Conservation (phyloP, 2,113 vertebrate species). For the Suncus etruscus region DNA sequence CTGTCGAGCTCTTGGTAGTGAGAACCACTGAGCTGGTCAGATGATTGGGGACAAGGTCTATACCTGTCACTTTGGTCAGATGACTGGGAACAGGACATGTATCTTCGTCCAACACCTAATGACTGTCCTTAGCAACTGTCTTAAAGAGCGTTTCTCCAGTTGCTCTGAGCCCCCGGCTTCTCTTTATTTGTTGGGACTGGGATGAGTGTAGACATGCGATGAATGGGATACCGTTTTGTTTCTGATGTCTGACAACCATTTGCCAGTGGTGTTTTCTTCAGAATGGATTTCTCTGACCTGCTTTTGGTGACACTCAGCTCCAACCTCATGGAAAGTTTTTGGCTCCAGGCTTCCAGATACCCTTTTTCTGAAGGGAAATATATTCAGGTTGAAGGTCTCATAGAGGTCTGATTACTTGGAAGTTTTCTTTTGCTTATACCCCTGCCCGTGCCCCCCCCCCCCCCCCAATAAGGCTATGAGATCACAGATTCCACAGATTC, state of each 20-base stretch:
- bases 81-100: background rate
- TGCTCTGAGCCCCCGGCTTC: background rate
- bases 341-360: background rate
- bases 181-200: background rate
- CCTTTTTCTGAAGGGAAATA: constrained; percentile 24
- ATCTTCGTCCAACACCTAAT: constrained; percentile 7
- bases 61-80: background rate
- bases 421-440: background rate
- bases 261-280: constrained; percentile 29
- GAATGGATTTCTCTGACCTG: background rate
- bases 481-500: background rate
- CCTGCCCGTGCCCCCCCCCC: background rate
- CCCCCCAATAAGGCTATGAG: background rate
- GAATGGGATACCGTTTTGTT: background rate
- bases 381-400: background rate
- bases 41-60: background rate
- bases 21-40: background rate
- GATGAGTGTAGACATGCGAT: background rate
- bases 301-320: background rate
- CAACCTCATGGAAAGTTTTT: background rate
- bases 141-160: too few species aligned
- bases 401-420: background rate
- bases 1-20: background rate
- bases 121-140: background rate
- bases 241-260: background rate